These are phyloP conservation scores for Cheilinus undulatus DNA, from an alignment of 2,113 vertebrate genomes.

Conservation along the genomic window DNA sequence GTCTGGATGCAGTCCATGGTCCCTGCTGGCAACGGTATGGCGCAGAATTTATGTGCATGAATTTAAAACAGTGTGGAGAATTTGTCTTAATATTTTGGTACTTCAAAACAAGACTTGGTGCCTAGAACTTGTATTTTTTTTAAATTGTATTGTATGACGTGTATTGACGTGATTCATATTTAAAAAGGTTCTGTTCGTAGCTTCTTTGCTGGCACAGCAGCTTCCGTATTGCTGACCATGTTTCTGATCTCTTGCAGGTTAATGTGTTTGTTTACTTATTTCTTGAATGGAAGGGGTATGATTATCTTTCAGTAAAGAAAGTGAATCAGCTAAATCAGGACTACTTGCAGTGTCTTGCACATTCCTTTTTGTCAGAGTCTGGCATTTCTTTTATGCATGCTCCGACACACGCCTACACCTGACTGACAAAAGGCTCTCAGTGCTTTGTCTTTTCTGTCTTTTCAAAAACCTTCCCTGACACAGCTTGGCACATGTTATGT, in stretches of 20 bases:
- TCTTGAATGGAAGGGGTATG: not conserved
- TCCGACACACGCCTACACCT: conserved; percentile 2
- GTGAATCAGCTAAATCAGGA: conserved; percentile 37
- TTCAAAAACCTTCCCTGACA: conserved; percentile 16
- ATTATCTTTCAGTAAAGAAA: conserved; percentile 15
- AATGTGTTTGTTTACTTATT: conserved; percentile 27
- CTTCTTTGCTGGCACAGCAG: conserved; percentile 52
- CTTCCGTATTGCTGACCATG: conserved; percentile 56
- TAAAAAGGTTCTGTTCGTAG: conserved; percentile 6
- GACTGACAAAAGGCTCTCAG: not conserved
- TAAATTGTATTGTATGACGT: no score
- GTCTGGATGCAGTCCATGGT: no score
- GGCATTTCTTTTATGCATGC: not conserved
- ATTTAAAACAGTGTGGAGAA: no score
- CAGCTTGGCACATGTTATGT: not conserved
- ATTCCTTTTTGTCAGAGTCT: not conserved
- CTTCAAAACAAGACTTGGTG: no score
- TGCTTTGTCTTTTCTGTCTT: conserved; percentile 7
- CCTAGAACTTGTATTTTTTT: no score
- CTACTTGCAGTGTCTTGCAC: not conserved
- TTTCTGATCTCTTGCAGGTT: conserved; percentile 28
- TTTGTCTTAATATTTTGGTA: no score
- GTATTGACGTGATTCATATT: conserved; percentile 10
- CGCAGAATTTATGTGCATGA: no score
- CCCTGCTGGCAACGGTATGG: no score